phyloP scores from a whole-genome alignment of 2,113 vertebrate genomes.

The Spilogale gracilis region DNA sequence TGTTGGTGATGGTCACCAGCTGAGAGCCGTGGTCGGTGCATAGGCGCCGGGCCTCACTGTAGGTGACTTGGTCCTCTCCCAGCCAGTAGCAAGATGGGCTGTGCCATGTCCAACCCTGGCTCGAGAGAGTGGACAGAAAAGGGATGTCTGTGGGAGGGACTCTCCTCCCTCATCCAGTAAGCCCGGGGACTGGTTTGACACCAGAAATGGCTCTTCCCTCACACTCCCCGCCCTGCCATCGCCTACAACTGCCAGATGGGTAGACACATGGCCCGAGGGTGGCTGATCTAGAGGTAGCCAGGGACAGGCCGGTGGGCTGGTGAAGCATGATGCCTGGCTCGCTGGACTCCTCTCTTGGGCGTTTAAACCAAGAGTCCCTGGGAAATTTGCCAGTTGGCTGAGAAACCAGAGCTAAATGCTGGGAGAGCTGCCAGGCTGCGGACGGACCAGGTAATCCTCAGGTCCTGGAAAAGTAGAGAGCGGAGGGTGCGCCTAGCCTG shows the following conservation, averaged over 20 bases:
- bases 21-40: slow-evolving; percentile 90
- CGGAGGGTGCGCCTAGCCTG: accelerated
- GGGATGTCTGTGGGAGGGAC: neutral
- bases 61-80: slow-evolving; percentile 92
- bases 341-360: neutral
- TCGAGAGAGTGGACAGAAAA: neutral
- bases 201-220: neutral
- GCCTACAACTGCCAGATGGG: neutral
- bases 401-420: neutral
- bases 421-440: neutral
- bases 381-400: neutral
- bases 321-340: neutral
- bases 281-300: neutral
- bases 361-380: neutral
- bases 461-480: neutral
- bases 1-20: slow-evolving; percentile 94
- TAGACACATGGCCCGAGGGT: accelerated
- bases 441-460: neutral
- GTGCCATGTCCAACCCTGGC: slow-evolving; percentile 98
- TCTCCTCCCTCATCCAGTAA: neutral
- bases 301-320: neutral
- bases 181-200: neutral
- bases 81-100: slow-evolving; percentile 97
- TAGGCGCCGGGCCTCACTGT: slow-evolving; percentile 90
- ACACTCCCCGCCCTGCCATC: accelerated